Percentiles rank a stretch among this genome's conserved stretches.
Evolutionary conservation across 2,113 vertebrate species (phyloP).

Genomic region (Trogon melanurus): DNA sequence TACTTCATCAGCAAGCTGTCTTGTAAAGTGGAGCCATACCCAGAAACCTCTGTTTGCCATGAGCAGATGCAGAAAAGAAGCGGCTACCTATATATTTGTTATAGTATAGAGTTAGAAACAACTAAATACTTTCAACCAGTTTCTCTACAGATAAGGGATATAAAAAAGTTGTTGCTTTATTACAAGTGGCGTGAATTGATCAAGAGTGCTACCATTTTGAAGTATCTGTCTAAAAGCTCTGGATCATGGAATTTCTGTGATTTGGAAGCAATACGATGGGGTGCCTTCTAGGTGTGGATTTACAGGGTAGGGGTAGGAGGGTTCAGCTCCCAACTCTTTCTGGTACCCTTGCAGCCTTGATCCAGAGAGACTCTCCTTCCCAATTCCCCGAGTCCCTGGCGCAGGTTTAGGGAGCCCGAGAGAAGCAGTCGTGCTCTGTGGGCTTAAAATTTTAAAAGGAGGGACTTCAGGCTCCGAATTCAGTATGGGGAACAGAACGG

Average conservation of each 20-base stretch:
- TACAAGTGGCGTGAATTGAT: background rate
- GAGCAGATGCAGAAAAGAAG: background rate
- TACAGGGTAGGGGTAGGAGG: background rate
- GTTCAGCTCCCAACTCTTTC: background rate
- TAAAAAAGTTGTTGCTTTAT: background rate
- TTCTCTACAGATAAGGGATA: background rate
- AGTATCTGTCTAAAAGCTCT: background rate
- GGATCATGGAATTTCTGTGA: background rate
- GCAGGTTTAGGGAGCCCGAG: background rate
- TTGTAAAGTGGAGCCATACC: background rate
- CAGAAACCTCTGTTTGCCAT: background rate
- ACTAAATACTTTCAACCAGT: background rate
- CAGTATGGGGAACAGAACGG: background rate
- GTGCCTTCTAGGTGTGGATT: background rate
- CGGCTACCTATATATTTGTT: background rate
- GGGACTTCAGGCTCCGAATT: background rate
- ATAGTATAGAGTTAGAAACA: background rate
- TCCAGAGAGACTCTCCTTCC: background rate
- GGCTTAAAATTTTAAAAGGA: background rate
- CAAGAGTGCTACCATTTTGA: background rate
- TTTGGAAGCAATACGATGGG: accelerated
- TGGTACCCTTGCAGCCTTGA: background rate
- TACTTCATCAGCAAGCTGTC: background rate
- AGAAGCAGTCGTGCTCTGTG: background rate
- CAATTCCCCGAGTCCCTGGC: background rate